Conservation (phyloP, 2,888 invertebrate species). For the Stomorhina lunata region DNA sequence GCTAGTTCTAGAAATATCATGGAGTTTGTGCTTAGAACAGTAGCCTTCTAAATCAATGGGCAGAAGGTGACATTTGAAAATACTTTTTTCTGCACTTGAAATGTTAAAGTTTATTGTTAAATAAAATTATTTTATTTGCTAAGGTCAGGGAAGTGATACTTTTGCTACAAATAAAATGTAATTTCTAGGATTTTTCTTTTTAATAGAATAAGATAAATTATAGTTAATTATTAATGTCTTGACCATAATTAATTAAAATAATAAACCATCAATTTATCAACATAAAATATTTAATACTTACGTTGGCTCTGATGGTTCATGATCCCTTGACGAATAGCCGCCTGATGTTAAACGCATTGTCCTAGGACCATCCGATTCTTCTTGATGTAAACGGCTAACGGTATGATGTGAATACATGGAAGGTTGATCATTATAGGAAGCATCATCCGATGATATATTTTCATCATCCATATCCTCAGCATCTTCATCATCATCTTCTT, state of each 20-base stretch:
- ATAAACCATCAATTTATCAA: background rate
- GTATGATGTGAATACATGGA: slow-evolving; percentile 77
- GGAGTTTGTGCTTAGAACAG: background rate
- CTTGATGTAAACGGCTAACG: slow-evolving; percentile 77
- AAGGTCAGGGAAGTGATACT: too few relatives aligned
- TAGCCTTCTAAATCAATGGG: background rate
- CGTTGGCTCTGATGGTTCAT: slow-evolving; percentile 78
- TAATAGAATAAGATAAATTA: too few relatives aligned
- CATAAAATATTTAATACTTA: slow-evolving; percentile 69
- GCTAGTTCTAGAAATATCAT: background rate
- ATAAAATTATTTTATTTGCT: background rate
- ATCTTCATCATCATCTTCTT: slow-evolving; percentile 75
- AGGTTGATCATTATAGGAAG: slow-evolving; percentile 78
- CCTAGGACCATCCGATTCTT: slow-evolving; percentile 75
- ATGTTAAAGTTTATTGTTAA: background rate
- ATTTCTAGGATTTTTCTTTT: too few relatives aligned
- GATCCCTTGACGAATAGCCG: slow-evolving; percentile 68
- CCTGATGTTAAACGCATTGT: slow-evolving; percentile 75
- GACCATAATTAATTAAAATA: too few relatives aligned
- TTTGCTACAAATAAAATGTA: too few relatives aligned
- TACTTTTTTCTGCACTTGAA: background rate
- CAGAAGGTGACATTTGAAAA: slow-evolving; percentile 45
- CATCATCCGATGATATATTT: slow-evolving; percentile 68
- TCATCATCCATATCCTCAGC: slow-evolving; percentile 74
- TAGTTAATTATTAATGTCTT: too few relatives aligned